Conservation (phyloP, 2,888 invertebrate genomes). For the Habroteleia sp. region DNA sequence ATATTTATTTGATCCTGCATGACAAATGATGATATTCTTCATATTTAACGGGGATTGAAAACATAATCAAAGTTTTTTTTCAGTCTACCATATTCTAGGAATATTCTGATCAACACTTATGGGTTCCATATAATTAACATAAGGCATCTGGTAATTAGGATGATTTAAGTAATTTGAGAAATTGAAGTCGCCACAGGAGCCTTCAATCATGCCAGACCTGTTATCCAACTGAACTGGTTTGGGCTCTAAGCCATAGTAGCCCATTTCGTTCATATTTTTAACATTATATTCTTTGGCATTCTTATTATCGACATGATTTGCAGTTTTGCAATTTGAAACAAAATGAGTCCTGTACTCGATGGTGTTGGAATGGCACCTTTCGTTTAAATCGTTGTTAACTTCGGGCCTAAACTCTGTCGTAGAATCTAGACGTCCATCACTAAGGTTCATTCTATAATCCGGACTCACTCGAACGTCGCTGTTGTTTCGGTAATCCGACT, state of each 20-base stretch:
- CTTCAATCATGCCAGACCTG: slow-evolving; percentile 67
- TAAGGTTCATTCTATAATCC: slow-evolving; percentile 69
- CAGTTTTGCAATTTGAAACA: slow-evolving; percentile 63
- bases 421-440: slow-evolving; percentile 69
- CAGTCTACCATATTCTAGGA: slow-evolving; percentile 76
- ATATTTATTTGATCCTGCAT: no score
- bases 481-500: slow-evolving; percentile 70
- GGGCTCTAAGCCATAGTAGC: slow-evolving; percentile 65
- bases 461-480: slow-evolving; percentile 70
- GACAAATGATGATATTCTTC: no score
- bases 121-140: slow-evolving; percentile 77
- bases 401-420: slow-evolving; percentile 71
- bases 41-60: no score
- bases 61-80: neutral
- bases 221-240: slow-evolving; percentile 68
- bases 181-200: slow-evolving; percentile 71
- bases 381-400: slow-evolving; percentile 62
- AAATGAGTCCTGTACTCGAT: slow-evolving; percentile 71
- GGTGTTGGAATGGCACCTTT: slow-evolving; percentile 66
- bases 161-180: slow-evolving; percentile 73
- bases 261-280: slow-evolving; percentile 67
- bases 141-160: slow-evolving; percentile 76
- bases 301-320: slow-evolving; percentile 64
- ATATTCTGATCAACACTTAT: slow-evolving; percentile 75
- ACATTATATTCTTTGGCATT: slow-evolving; percentile 73